Conservation (phyloP, 2,888 invertebrate species). For the Lottia scabra region DNA sequence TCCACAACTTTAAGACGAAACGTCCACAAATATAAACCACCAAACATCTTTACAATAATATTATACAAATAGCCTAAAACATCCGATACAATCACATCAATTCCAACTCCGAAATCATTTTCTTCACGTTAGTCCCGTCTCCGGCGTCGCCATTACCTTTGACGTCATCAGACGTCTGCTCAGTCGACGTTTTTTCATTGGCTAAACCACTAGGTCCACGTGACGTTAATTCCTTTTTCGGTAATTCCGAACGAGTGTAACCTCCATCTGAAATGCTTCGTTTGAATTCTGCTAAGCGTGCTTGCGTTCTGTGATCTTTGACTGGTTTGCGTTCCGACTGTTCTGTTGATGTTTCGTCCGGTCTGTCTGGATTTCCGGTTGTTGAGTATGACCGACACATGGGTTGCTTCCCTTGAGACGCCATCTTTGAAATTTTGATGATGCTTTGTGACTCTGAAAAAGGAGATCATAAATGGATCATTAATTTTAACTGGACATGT, state of each 20-base stretch:
- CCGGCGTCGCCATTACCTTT: not conserved
- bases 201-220: not conserved
- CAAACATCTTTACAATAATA: too few species aligned
- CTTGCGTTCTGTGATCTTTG: not conserved
- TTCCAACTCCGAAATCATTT: constrained; percentile 1
- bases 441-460: too few species aligned
- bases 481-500: too few species aligned
- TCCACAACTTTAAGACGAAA: too few species aligned
- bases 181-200: not conserved
- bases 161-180: not conserved
- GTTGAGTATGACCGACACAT: constrained; percentile 1
- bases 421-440: not conserved
- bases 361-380: not conserved
- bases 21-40: too few species aligned
- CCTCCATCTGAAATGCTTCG: not conserved
- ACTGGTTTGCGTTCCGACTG: not conserved
- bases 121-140: not conserved
- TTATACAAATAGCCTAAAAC: too few species aligned
- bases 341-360: not conserved
- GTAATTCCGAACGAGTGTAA: not conserved
- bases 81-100: not conserved
- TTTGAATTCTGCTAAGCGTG: not conserved
- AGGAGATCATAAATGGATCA: too few species aligned
- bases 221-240: not conserved
- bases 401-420: not conserved